Base-by-base conservation (phyloP, 2,113 vertebrate species). In the Sinocyclocheilus maitianheensis region DNA sequence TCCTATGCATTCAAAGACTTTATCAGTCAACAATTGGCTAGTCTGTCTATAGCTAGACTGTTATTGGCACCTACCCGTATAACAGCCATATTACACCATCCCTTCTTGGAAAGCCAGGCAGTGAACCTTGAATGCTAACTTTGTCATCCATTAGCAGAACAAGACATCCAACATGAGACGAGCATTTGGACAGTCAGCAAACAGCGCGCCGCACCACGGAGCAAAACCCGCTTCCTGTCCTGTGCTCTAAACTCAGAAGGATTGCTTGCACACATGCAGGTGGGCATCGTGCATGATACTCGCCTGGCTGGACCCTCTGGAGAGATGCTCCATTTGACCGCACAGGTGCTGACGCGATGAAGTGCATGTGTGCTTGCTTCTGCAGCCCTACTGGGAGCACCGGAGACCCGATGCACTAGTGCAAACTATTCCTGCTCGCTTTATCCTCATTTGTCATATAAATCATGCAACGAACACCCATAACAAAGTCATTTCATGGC, bases 51-150 rank as follows among this genome's bases (percentile, higher is more conserved):
- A 71, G 40, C 5, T 43, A 43, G 20, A 46, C 37, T 43, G 71
- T 74, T 74, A 74, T 74, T 20, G 43, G 71, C 37, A 74, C 71
- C 71, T 74, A 74, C 20, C 37, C 30, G 2, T 74, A 74, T 46
- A 46, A n/a, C 37, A 46, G 40, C 37, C 11, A 5, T 74, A 34
- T 34, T 92, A 60, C 91, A 90, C 84, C 86, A 74, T 74, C 7
- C 1, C 3, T 34, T 75, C 48, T 55, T 81, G 37, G 60, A 67
- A 67, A 91, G 87, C 91, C 92, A 92, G 89, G 90, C 84, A 85
- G 40, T 67, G 79, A 81, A 67, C 77, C 58, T 65, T 81, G 60
- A 81, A 67, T 30, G n/a, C 40, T 67, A 48, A 48, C 62, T 48
- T 67, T 81, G 58, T 67, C 37, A 30, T 81, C 22, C 62, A 51